Conservation (phyloP, 2,797 vertebrate genomes). For the Argyrosomus regius region DNA sequence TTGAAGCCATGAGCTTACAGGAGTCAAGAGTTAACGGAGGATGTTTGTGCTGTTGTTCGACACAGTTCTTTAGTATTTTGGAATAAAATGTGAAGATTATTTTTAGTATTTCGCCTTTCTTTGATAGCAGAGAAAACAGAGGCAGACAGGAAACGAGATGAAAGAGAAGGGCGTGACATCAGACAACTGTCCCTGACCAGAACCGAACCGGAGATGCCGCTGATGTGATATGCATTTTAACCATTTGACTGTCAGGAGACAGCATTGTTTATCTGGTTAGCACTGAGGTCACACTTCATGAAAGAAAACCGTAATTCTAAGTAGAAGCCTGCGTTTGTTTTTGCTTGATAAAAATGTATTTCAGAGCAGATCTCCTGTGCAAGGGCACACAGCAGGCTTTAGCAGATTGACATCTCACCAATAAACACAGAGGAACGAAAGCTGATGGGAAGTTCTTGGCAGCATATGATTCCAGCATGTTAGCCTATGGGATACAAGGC, state of each 20-base stretch:
- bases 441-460: constrained; percentile 47
- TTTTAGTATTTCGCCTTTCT: not conserved
- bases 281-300: constrained; percentile 5
- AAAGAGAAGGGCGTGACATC: not conserved
- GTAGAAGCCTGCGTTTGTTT: constrained; percentile 24
- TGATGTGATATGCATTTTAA: not conserved
- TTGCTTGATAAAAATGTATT: constrained; percentile 18
- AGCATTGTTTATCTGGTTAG: not conserved
- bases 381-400: constrained; percentile 53
- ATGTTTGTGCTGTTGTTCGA: constrained; percentile 3
- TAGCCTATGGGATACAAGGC: constrained; percentile 27
- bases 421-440: constrained; percentile 27
- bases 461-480: constrained; percentile 36
- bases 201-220: not conserved
- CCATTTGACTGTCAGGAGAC: not conserved
- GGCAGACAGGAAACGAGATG: not conserved
- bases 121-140: not conserved
- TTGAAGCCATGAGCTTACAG: constrained; percentile 1
- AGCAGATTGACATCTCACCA: constrained; percentile 36
- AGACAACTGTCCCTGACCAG: not conserved
- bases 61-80: constrained; percentile 2
- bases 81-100: not conserved
- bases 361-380: constrained; percentile 29
- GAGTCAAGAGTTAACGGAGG: not conserved
- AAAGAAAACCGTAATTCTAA: constrained; percentile 11